phyloP scores from a whole-genome alignment of 2,888 invertebrate genomes.

The Girardia tigrina region DNA sequence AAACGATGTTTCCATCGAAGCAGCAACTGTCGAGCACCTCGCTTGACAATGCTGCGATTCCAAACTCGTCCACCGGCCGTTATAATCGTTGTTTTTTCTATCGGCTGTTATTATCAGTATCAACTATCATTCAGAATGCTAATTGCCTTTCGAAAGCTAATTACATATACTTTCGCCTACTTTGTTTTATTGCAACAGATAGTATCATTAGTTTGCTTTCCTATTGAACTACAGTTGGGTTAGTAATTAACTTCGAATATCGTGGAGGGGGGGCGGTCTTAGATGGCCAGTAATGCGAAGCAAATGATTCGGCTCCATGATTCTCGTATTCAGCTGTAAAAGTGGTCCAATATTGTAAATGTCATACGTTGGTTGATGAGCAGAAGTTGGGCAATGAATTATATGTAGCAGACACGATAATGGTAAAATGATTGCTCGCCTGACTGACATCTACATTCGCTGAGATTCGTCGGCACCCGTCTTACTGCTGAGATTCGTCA shows the following conservation, averaged over 20 bases:
- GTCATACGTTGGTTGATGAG: slow-evolving; percentile 9
- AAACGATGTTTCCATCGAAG: neutral
- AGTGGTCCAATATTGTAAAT: slow-evolving; percentile 20
- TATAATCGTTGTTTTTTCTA: slow-evolving; percentile 17
- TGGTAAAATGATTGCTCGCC: slow-evolving; percentile 17
- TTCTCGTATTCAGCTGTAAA: slow-evolving; percentile 23
- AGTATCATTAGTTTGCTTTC: slow-evolving; percentile 23
- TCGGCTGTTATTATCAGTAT: slow-evolving; percentile 20
- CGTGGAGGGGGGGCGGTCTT: neutral
- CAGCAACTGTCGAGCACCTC: slow-evolving; percentile 20
- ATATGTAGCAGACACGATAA: slow-evolving; percentile 4
- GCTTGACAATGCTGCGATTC: neutral
- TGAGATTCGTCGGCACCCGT: slow-evolving; percentile 15
- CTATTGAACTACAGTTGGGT: slow-evolving; percentile 20
- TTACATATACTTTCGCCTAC: slow-evolving; percentile 21
- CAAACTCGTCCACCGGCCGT: slow-evolving; percentile 23
- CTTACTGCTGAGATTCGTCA: slow-evolving; percentile 20
- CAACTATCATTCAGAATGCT: slow-evolving; percentile 3
- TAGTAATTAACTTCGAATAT: slow-evolving; percentile 20
- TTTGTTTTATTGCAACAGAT: slow-evolving; percentile 9
- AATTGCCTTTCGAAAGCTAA: slow-evolving; percentile 23
- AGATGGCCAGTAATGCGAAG: slow-evolving; percentile 1
- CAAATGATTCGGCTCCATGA: slow-evolving; percentile 23
- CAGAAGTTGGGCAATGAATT: slow-evolving; percentile 11
- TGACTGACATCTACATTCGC: slow-evolving; percentile 8